Evolutionary conservation across 2,888 invertebrate genomes (phyloP), one percentile per base, ranked within the genome.

Genomic region (Eristalis arbustorum): DNA sequence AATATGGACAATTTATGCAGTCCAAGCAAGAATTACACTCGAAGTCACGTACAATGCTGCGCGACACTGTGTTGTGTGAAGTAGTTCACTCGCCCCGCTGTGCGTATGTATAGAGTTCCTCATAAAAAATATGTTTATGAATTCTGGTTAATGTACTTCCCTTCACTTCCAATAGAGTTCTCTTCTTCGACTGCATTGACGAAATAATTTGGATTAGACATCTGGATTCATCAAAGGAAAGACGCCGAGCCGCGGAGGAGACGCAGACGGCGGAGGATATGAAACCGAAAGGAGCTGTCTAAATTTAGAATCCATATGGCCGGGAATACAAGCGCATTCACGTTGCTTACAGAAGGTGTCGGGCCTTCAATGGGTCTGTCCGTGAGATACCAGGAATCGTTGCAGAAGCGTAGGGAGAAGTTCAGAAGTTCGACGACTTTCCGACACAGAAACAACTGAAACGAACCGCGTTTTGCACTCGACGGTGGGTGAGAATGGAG

Each of bases 351-450:
- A 18, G 49, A 49, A n/a, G 18, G 49, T 49, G 49, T 49, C 49
- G 18, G n/a, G n/a, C n/a, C 49, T 8, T 49, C 49, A 5, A 18
- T 10, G 42, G 42, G 1, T 4, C 25, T 25, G 25, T 25, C 25
- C 1, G 25, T n/a, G n/a, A 1, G 1, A 18, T 42, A 14, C 42
- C 5, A 42, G 14, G 6, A 6, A 14, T 42, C 18, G 49, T 49
- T 49, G 49, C 49, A 49, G 49, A 49, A 49, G 18, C 18, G 8
- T 8, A 5, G 1, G 13, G 3, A 37, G 3, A 37, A 49, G 8
- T 18, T 49, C 49, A 49, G 66, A 82, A 77, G 82, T 82, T 82
- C 82, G 82, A 73, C 72, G 82, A 82, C 82, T 82, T 77, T 18
- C 56, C 61, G 66, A 40, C 66, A 76, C 69, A 71, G 37, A 73